Evolutionary conservation across 1,140 invertebrate species (phyloP).

Genomic region (Hylaeus volcanicus): DNA sequence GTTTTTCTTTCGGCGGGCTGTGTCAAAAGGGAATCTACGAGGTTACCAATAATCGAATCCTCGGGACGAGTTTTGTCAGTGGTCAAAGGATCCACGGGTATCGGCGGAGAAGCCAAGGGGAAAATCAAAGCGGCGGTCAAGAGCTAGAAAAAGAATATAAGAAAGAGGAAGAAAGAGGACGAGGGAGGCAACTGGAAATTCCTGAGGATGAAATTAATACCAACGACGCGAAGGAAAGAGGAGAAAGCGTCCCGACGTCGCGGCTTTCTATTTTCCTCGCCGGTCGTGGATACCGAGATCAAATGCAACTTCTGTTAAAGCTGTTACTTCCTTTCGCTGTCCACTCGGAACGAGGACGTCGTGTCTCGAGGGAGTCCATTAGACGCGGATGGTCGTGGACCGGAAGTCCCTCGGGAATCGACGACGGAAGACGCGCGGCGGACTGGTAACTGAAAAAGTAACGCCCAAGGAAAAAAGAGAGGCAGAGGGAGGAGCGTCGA

Average conservation of each 20-base stretch:
- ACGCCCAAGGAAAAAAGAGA: constrained; percentile 34
- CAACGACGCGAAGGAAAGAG: constrained; percentile 32
- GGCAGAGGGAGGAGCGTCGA: background rate
- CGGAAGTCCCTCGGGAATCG: constrained; percentile 65
- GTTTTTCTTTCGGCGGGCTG: background rate
- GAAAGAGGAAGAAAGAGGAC: background rate
- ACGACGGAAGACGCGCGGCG: constrained; percentile 45
- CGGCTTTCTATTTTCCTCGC: constrained; percentile 10
- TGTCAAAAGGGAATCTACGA: constrained; percentile 17
- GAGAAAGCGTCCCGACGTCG: background rate
- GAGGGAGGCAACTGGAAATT: constrained; percentile 18
- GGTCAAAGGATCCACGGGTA: background rate
- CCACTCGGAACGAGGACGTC: constrained; percentile 52
- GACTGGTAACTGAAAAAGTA: constrained; percentile 33
- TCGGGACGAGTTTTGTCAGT: constrained; percentile 16
- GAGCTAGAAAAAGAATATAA: background rate
- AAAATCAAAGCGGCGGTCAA: constrained; percentile 28
- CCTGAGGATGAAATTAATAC: constrained; percentile 58
- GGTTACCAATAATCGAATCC: constrained; percentile 33
- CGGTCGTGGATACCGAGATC: constrained; percentile 47
- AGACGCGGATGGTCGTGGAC: constrained; percentile 60
- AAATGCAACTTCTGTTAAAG: constrained; percentile 71
- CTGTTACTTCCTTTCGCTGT: constrained; percentile 62
- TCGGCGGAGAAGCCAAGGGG: background rate
- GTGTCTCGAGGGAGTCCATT: constrained; percentile 64